Evolutionary conservation across 2,113 vertebrate genomes (phyloP).

Genomic region (Polypterus bichir): DNA sequence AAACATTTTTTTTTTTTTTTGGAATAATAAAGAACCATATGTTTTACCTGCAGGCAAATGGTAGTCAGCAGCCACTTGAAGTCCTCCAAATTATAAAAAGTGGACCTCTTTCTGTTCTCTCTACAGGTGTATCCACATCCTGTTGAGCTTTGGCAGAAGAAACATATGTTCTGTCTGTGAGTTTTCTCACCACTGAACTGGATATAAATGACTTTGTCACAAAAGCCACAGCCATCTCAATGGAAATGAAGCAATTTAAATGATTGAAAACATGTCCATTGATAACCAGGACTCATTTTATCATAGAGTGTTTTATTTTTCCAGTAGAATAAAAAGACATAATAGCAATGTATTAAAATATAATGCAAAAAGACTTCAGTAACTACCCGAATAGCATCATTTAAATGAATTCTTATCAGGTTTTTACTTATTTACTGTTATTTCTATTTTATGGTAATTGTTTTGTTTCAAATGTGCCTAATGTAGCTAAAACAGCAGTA

Average conservation of each 20-base stretch:
- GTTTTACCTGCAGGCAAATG: constrained; percentile 19
- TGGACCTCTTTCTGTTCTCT: constrained; percentile 20
- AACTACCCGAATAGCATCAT: too few species aligned
- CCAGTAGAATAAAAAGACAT: too few species aligned
- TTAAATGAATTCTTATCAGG: too few species aligned
- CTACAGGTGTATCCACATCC: constrained; percentile 17
- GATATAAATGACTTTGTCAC: constrained; percentile 17
- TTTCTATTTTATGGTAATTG: too few species aligned
- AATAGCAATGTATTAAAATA: too few species aligned
- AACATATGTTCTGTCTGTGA: constrained; percentile 1
- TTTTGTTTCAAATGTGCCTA: too few species aligned
- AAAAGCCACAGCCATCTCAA: constrained; percentile 16
- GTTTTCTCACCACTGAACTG: constrained; percentile 7
- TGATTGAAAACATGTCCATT: constrained; percentile 26
- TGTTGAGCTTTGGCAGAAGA: constrained; percentile 3
- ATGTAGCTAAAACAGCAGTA: too few species aligned
- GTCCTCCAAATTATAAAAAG: constrained; percentile 10
- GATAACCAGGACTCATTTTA: constrained; percentile 20
- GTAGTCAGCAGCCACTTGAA: constrained; percentile 17
- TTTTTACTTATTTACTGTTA: too few species aligned
- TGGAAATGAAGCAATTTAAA: constrained; percentile 24
- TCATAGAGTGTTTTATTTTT: too few species aligned
- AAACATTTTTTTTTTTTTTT: constrained; percentile 7
- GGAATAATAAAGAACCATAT: constrained; percentile 22
- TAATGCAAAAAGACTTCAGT: too few species aligned